These are phyloP conservation scores for Hermaeophaga mercurialis DNA, from an alignment of 2,888 invertebrate genomes.

Conservation along the genomic window DNA sequence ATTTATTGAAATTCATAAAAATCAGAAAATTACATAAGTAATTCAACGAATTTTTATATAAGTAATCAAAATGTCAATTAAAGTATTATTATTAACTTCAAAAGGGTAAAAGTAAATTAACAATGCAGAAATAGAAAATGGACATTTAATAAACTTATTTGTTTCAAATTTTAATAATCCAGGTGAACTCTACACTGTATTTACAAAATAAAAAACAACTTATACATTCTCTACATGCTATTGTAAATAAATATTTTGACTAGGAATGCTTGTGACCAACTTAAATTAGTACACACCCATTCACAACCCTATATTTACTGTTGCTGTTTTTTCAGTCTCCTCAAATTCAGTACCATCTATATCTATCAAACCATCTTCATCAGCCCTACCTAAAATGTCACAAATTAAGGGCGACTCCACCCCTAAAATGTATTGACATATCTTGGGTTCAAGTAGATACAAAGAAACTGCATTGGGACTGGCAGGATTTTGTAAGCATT, in stretches of 20 bases:
- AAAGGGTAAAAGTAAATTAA: background rate
- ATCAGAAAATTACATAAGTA: no score
- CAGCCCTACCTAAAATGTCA: conserved; percentile 79
- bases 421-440: conserved; percentile 93
- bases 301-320: conserved; percentile 26
- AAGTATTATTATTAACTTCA: no score
- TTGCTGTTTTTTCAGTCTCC: conserved; percentile 26
- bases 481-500: conserved; percentile 72
- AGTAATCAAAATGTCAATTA: no score
- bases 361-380: conserved; percentile 75
- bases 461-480: conserved; percentile 84
- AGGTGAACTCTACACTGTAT: background rate
- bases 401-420: conserved; percentile 93
- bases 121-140: background rate
- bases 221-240: background rate
- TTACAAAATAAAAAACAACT: background rate
- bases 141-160: background rate
- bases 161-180: background rate
- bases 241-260: background rate
- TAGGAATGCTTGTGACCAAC: conserved; percentile 8
- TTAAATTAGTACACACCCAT: background rate
- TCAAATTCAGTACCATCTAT: conserved; percentile 39
- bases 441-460: conserved; percentile 87
- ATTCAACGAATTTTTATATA: no score
- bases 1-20: no score